Evolutionary conservation across 2,888 invertebrate species (phyloP), one percentile per base, ranked within the genome.

Genomic region (Drosophila niveifrons): DNA sequence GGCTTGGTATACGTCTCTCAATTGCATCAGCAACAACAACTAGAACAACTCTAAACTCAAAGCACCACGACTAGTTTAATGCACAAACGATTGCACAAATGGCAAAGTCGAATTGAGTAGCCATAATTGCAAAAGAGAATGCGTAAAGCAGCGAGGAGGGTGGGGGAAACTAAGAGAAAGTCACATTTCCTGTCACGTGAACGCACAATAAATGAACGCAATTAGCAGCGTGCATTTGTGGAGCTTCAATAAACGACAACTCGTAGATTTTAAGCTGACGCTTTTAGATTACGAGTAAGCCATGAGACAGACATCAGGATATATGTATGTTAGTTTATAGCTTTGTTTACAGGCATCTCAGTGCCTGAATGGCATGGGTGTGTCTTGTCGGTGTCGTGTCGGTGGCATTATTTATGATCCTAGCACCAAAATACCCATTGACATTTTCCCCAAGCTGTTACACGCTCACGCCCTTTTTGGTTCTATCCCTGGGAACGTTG

Each of bases 361-460:
- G 58, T 7, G 57, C 43, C 46, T 46, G 57, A 53, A 55, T 74
- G 77, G 43, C 66, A 69, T 6, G 87, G 65, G 64, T 51, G 48
- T 41, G 17, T 17, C 31, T 10, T 36, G 50, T 36, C 18, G 34
- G 34, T 23, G 44, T 23, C 41, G 68, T 51, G 67, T 57, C 51
- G 36, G 39, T 56, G 58, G 53, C 47, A 72, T 83, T 84, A 83
- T 83, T 83, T 86, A 83, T 84, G 81, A 59, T 64, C 18, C 65
- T 47, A n/a, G 31, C 41, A 55, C 13, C 34, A 67, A 67, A 74
- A 70, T 50, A 66, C 29, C 73, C 66, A 73, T 67, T 72, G 73
- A 69, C 75, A 72, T 62, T 55, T 66, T 39, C 39, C 52, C 15
- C 51, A 23, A 39, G 43, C 44, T 44, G n/a, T 17, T 46, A 50